Conservation (phyloP, 2,113 vertebrate genomes). For the Gymnocephalus cernua region DNA sequence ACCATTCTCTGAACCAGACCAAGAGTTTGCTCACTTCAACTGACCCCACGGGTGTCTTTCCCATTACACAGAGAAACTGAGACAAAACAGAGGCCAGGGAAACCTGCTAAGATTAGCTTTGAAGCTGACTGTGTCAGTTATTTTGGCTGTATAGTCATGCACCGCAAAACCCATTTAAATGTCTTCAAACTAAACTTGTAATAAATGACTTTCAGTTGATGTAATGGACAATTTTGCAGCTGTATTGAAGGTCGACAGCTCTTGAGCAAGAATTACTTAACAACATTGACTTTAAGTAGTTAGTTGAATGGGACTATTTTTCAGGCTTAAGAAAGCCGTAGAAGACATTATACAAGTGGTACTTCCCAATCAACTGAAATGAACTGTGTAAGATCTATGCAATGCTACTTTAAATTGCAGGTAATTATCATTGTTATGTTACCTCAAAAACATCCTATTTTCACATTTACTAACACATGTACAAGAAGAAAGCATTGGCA, state of each 20-base stretch:
- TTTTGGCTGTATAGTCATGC: conserved; percentile 8
- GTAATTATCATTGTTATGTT: not conserved
- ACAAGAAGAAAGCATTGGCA: not conserved
- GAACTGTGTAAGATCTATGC: not conserved
- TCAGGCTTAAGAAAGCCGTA: not conserved
- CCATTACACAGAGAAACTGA: conserved; percentile 42
- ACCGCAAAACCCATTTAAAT: conserved; percentile 7
- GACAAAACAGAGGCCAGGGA: not conserved
- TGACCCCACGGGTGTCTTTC: conserved; percentile 23
- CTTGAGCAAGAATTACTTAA: not conserved
- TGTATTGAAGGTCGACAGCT: not conserved
- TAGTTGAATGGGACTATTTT: no score
- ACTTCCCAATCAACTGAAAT: not conserved
- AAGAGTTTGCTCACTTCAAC: conserved; percentile 36
- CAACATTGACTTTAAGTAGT: not conserved
- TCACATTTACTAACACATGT: not conserved
- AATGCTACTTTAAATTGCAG: not conserved
- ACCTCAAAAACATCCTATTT: no score
- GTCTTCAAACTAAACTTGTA: not conserved
- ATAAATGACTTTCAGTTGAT: conserved; percentile 5
- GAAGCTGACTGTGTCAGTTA: conserved; percentile 10
- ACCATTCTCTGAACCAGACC: conserved; percentile 32
- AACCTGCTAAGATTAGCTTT: conserved; percentile 11
- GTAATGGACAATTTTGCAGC: not conserved
- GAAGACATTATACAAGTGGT: not conserved